Evolutionary conservation across 2,888 invertebrate genomes (phyloP).

Genomic region (Drosophila hawaiiensis): DNA sequence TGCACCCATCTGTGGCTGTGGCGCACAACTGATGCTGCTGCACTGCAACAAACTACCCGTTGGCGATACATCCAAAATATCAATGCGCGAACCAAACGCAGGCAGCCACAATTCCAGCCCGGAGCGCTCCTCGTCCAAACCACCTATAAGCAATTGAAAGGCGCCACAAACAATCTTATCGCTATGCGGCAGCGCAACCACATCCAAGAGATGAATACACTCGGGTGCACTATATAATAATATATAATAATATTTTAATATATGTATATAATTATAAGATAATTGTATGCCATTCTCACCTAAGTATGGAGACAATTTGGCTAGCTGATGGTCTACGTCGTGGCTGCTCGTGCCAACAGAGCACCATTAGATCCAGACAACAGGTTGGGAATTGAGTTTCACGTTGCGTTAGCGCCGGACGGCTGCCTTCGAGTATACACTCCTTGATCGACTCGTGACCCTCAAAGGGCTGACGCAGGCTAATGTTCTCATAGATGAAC

Average conservation of each 20-base stretch:
- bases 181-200: constrained; percentile 90
- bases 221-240: constrained; percentile 91
- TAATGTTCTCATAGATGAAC: constrained; percentile 98
- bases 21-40: constrained; percentile 85
- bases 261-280: not conserved
- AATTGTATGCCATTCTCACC: constrained; percentile 5
- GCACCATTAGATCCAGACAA: constrained; percentile 96
- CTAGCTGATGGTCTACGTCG: constrained; percentile 96
- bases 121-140: constrained; percentile 87
- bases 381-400: constrained; percentile 94
- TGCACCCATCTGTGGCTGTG: constrained; percentile 70
- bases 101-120: constrained; percentile 92
- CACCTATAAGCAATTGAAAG: constrained; percentile 72
- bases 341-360: constrained; percentile 96
- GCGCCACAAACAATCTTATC: constrained; percentile 89
- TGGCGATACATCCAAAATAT: constrained; percentile 87
- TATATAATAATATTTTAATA: not conserved
- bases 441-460: constrained; percentile 98
- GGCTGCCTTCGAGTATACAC: constrained; percentile 96
- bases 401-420: constrained; percentile 94
- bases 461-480: constrained; percentile 97
- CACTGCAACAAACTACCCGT: constrained; percentile 88
- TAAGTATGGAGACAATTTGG: constrained; percentile 95
- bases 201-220: constrained; percentile 94
- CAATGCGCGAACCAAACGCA: constrained; percentile 88